Evolutionary conservation across 2,888 invertebrate species (phyloP), one percentile per base, ranked within the genome.

Genomic region (Graphium colonna): DNA sequence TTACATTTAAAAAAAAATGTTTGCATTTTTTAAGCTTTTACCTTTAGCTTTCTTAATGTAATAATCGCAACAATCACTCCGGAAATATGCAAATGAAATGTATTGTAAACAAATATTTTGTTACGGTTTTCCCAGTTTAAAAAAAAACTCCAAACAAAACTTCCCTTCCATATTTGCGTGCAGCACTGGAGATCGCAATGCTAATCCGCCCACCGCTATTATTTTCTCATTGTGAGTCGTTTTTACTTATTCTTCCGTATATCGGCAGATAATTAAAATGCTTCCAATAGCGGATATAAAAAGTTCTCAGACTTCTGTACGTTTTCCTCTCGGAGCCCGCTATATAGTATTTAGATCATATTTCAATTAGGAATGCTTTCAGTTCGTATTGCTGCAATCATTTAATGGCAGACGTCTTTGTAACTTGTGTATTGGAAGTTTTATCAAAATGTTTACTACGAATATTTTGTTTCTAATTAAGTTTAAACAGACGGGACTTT

Each of bases 221-320:
- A 79, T 80, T 76, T 79, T 73, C 77, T 71, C 78, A 77, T 79
- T 76, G 69, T 61, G 67, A 64, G 58, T 65, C 64, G 60, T 74
- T 77, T 76, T 77, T 74, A 68, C 70, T 71, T 70, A 68, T 69
- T 71, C 67, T 66, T 52, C 55, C 57, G 73, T 75, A 70, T 72
- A 75, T 77, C 71, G 71, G 64, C 62, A 66, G 71, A 77, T 80
- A 82, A 82, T 81, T 81, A 82, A 81, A 82, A 82, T 79, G 68
- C 75, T 69, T 60, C 71, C 69, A 61, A 74, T 69, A 68, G 62
- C 70, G 62, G 28, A 39, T 52, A 50, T 55, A 61, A 61, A 59
- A 56, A 53, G 52, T 45, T 41, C 44, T 42, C 47, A 31, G 56
- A 53, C 51, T 53, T 33, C 45, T 58, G 48, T 58, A 52, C 43